phyloP scores from a whole-genome alignment of 2,113 vertebrate genomes.

The Sturnus vulgaris region DNA sequence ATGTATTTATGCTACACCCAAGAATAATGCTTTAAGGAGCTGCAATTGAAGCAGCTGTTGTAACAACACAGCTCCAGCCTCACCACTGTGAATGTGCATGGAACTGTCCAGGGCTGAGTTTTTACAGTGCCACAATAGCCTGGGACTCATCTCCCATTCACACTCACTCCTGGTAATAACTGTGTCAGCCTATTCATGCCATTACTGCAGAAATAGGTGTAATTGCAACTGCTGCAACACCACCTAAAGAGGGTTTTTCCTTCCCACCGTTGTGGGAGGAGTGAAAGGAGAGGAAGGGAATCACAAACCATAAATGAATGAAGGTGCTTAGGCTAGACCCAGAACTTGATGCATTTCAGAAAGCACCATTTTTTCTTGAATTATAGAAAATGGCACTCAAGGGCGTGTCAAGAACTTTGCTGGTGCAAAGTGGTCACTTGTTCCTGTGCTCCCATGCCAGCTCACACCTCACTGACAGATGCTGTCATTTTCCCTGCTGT shows the following conservation, averaged over 20 bases:
- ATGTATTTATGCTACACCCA: background rate
- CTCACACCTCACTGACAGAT: background rate
- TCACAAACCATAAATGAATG: background rate
- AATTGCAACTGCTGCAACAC: background rate
- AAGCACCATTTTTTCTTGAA: background rate
- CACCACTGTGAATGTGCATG: background rate
- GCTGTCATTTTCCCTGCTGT: background rate
- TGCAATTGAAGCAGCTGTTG: background rate
- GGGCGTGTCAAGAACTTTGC: background rate
- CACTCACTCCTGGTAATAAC: background rate
- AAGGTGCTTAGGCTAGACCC: background rate
- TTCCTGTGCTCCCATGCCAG: background rate
- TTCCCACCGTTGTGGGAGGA: background rate
- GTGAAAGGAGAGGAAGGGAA: background rate
- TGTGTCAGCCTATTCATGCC: background rate
- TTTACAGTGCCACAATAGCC: background rate
- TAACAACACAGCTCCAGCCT: background rate
- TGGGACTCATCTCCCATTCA: background rate
- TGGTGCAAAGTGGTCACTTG: background rate
- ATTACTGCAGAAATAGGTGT: background rate
- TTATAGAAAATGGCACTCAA: background rate
- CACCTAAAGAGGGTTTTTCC: accelerated
- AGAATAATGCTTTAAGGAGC: background rate
- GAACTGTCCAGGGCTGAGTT: background rate
- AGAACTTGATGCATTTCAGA: background rate